Conservation (phyloP, 2,113 vertebrate genomes). For the Scytalopus superciliaris region DNA sequence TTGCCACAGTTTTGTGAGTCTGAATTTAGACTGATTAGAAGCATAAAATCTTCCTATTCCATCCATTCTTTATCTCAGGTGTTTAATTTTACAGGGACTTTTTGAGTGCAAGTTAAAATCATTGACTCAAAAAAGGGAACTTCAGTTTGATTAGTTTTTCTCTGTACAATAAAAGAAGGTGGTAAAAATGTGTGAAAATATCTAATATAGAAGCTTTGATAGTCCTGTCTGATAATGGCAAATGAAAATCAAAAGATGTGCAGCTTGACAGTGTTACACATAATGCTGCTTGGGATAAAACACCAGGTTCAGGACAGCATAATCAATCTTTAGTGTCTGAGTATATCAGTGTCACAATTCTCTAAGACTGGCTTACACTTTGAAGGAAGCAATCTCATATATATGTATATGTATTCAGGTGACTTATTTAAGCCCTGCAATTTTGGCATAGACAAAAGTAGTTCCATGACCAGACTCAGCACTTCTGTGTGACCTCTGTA, state of each 20-base stretch:
- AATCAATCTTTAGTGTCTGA: not conserved
- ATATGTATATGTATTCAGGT: not conserved
- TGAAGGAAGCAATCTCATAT: not conserved
- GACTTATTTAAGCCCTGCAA: not conserved
- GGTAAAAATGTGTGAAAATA: not conserved
- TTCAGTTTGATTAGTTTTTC: not conserved
- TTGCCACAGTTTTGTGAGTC: not conserved
- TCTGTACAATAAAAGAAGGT: not conserved
- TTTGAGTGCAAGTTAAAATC: not conserved
- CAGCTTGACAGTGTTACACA: not conserved
- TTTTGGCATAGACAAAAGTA: not conserved
- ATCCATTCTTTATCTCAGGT: not conserved
- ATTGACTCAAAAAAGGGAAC: not conserved
- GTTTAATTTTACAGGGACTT: not conserved
- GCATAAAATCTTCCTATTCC: not conserved
- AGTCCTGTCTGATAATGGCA: not conserved
- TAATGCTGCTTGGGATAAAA: not conserved
- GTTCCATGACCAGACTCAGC: not conserved
- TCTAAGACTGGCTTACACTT: not conserved
- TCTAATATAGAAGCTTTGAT: not conserved
- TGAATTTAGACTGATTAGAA: not conserved
- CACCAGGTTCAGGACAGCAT: not conserved
- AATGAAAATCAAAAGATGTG: not conserved
- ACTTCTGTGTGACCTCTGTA: not conserved
- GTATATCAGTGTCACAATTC: not conserved